These are phyloP conservation scores for Leptothorax acervorum DNA, from an alignment of 2,888 invertebrate species.

Conservation along the genomic window DNA sequence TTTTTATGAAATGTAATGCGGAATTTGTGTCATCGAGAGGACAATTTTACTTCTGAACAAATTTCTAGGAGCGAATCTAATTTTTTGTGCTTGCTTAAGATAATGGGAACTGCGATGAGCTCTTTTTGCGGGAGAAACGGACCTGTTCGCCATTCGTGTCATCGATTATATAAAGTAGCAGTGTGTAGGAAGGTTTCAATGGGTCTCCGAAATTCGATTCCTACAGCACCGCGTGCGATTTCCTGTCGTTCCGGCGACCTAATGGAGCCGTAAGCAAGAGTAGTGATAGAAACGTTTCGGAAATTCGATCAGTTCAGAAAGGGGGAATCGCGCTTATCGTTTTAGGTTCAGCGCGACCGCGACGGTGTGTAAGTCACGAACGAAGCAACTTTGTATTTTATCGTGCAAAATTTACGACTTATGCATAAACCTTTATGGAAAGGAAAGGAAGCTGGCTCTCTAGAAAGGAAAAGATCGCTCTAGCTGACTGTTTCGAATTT, in stretches of 20 bases:
- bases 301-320: conserved; percentile 50
- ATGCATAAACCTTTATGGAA: neutral
- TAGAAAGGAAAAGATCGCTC: neutral
- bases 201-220: conserved; percentile 51
- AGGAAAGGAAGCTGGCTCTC: neutral
- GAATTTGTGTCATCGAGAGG: neutral
- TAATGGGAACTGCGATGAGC: neutral
- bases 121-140: neutral
- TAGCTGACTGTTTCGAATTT: conserved; percentile 5
- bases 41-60: neutral
- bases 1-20: neutral
- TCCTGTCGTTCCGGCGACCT: conserved; percentile 32
- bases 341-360: neutral
- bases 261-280: conserved; percentile 45
- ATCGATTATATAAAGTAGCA: conserved; percentile 3
- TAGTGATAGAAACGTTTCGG: conserved; percentile 52
- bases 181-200: conserved; percentile 5
- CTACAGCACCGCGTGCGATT: conserved; percentile 18
- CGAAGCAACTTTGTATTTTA: neutral
- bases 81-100: neutral
- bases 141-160: neutral
- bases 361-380: conserved; percentile 5
- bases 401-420: neutral
- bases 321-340: neutral
- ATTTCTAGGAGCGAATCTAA: neutral